Evolutionary conservation across 2,797 vertebrate species (phyloP).

Genomic region (Sciurus carolinensis): DNA sequence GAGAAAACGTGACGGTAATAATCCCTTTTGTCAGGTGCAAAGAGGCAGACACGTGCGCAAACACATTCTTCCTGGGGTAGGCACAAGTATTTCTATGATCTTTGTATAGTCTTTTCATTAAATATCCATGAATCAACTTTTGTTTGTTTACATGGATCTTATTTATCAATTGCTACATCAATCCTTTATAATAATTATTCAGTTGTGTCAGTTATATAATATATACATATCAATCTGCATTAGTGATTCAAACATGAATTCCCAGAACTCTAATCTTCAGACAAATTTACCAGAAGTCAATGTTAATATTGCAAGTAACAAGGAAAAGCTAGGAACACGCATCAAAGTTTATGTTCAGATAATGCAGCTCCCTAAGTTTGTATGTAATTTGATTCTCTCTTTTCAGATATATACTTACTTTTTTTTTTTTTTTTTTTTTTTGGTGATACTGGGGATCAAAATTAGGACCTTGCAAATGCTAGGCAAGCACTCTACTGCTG

Average conservation of each 20-base stretch:
- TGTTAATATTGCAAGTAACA: background rate
- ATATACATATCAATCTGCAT: background rate
- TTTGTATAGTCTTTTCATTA: background rate
- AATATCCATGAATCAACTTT: background rate
- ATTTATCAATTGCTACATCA: constrained; percentile 18
- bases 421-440: background rate
- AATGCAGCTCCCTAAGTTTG: background rate
- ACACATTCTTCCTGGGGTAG: background rate
- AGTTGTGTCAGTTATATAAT: constrained; percentile 23
- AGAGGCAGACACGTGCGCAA: background rate
- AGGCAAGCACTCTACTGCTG: background rate
- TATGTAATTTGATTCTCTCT: background rate
- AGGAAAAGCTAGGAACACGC: background rate
- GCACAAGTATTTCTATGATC: background rate
- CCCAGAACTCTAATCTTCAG: background rate
- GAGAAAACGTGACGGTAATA: background rate
- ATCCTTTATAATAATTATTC: constrained; percentile 53
- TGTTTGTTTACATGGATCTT: background rate
- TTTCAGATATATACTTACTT: background rate
- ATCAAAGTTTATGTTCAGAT: background rate
- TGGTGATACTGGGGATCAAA: background rate
- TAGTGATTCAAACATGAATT: constrained; percentile 46
- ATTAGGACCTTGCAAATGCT: background rate
- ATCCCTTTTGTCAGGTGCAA: background rate
- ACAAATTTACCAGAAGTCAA: constrained; percentile 1